phyloP scores from a whole-genome alignment of 1,140 invertebrate genomes.

The Drosophila pseudoananassae region DNA sequence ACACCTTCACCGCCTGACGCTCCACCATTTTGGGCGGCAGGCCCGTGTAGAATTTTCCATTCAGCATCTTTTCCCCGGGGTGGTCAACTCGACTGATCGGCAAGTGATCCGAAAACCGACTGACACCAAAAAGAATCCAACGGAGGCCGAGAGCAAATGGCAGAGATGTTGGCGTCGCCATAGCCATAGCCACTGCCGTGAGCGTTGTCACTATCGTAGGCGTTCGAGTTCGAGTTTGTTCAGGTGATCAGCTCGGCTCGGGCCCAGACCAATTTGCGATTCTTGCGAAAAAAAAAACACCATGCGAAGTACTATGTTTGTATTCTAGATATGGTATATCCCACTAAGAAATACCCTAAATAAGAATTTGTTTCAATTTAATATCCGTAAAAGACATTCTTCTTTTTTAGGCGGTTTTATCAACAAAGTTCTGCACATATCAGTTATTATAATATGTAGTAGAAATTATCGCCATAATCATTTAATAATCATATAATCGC shows the following conservation, averaged over 20 bases:
- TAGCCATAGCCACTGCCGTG: constrained; percentile 1
- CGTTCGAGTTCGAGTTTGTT: constrained; percentile 48
- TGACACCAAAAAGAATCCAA: constrained; percentile 56
- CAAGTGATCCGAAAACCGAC: constrained; percentile 54
- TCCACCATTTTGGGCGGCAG: constrained; percentile 81
- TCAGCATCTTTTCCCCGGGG: constrained; percentile 54
- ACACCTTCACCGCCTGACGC: constrained; percentile 35
- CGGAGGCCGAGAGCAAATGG: constrained; percentile 22
- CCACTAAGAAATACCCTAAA: constrained; percentile 16
- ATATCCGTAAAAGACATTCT: too few relatives aligned
- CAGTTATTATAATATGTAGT: too few relatives aligned
- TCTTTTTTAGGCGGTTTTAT: not conserved
- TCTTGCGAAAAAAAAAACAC: constrained; percentile 72
- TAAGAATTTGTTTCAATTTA: not conserved
- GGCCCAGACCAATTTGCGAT: constrained; percentile 76
- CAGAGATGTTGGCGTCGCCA: constrained; percentile 43
- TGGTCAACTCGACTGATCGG: constrained; percentile 35
- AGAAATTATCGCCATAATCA: too few relatives aligned
- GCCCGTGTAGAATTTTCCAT: constrained; percentile 80
- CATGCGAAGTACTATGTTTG: constrained; percentile 10
- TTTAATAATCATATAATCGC: too few relatives aligned
- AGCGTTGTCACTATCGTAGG: constrained; percentile 10
- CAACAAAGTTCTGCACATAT: not conserved
- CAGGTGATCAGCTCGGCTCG: constrained; percentile 47
- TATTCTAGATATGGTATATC: not conserved